phyloP scores from a whole-genome alignment of 2,888 invertebrate species.

The Oligia strigilis region DNA sequence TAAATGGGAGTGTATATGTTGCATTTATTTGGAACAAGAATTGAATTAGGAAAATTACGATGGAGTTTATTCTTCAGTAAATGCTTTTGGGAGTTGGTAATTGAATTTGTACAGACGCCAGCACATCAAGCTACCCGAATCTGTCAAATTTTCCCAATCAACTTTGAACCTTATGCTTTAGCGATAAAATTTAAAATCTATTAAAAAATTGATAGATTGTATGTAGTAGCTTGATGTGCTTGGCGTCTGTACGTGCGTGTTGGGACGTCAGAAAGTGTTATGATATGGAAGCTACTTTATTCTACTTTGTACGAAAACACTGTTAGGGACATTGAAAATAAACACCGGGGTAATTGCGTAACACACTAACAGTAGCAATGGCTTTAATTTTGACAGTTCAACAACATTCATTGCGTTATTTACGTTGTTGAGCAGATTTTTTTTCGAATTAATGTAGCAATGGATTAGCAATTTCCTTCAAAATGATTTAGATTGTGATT shows the following conservation, averaged over 20 bases:
- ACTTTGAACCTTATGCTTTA: too few species aligned
- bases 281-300: neutral
- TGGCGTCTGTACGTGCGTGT: neutral
- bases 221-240: too few species aligned
- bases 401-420: too few species aligned
- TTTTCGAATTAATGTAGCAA: too few species aligned
- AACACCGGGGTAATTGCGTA: neutral
- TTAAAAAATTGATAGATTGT: too few species aligned
- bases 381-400: too few species aligned
- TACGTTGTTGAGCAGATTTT: too few species aligned
- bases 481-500: neutral
- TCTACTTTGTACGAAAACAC: neutral
- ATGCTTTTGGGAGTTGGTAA: slow-evolving; percentile 34
- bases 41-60: slow-evolving; percentile 51
- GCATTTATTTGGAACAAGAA: slow-evolving; percentile 37
- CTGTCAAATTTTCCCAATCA: too few species aligned
- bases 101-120: slow-evolving; percentile 29
- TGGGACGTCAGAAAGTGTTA: neutral
- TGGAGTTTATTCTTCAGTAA: slow-evolving; percentile 45
- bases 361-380: neutral
- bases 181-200: too few species aligned
- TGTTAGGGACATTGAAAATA: neutral
- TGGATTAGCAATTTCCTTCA: too few species aligned
- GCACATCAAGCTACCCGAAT: too few species aligned
- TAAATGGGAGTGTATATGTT: slow-evolving; percentile 18